phyloP scores from a whole-genome alignment of 2,113 vertebrate genomes.

The Aptenodytes forsteri region DNA sequence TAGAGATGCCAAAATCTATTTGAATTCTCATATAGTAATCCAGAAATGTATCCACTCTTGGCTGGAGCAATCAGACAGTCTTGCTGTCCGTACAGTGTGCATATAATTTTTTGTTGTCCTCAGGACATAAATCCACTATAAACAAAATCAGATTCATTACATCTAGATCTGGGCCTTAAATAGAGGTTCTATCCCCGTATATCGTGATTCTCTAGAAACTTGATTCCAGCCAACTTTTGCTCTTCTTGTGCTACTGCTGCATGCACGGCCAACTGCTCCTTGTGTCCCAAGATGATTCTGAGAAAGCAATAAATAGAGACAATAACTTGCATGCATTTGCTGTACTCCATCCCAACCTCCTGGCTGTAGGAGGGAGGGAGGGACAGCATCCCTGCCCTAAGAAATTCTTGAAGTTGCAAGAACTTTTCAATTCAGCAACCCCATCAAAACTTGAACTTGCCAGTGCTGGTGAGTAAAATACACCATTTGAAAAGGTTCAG shows the following conservation, averaged over 20 bases:
- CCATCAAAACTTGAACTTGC: neutral
- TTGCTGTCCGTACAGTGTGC: neutral
- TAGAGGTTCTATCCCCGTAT: neutral
- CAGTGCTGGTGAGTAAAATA: neutral
- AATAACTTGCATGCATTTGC: neutral
- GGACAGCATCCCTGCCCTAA: neutral
- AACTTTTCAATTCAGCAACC: neutral
- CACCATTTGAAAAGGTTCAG: neutral
- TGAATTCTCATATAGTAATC: neutral
- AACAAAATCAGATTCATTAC: neutral
- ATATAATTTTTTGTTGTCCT: neutral
- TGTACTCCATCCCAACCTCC: neutral
- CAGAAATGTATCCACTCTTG: neutral
- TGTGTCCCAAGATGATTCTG: neutral
- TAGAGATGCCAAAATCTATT: neutral
- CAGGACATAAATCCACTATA: neutral
- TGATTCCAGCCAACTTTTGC: neutral
- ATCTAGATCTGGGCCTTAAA: neutral
- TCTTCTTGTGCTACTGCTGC: neutral
- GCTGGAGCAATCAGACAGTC: neutral
- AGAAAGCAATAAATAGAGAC: neutral
- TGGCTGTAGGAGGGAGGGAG: neutral
- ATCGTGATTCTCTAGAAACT: neutral
- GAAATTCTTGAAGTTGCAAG: neutral
- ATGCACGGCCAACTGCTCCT: accelerated